Evolutionary conservation across 1,140 invertebrate genomes (phyloP).

Genomic region (Zaprionus capensis): DNA sequence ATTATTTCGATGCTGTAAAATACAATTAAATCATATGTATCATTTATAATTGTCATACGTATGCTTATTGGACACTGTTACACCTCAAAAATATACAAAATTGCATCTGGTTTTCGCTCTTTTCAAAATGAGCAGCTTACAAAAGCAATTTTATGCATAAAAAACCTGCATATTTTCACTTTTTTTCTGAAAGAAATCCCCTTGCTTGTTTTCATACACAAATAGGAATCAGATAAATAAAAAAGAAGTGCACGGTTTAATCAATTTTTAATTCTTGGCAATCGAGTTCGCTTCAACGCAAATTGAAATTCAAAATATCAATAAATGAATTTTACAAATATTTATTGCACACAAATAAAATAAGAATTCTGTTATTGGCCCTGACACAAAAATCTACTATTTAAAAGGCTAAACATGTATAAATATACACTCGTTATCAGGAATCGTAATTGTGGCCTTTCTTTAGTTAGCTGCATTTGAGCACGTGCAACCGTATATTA

Average conservation of each 20-base stretch:
- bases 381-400: background rate
- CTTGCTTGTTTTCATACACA: background rate
- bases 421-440: too few relatives aligned
- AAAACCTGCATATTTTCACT: background rate
- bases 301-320: conserved; percentile 10
- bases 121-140: background rate
- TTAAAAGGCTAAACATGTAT: too few relatives aligned
- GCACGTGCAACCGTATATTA: conserved; percentile 70
- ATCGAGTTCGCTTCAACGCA: conserved; percentile 7
- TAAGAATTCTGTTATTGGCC: background rate
- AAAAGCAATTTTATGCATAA: background rate
- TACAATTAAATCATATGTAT: background rate
- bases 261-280: conserved; percentile 51
- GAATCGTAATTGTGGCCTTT: conserved; percentile 19
- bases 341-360: background rate
- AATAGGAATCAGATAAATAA: background rate
- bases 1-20: background rate
- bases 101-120: background rate
- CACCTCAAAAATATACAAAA: background rate
- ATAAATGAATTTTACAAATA: conserved; percentile 10
- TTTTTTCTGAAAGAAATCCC: background rate
- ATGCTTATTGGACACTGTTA: background rate
- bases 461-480: conserved; percentile 31
- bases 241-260: conserved; percentile 31
- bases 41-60: background rate